These are phyloP conservation scores for Pollimyrus isidori DNA, from an alignment of 2,113 vertebrate genomes.

Conservation along the genomic window DNA sequence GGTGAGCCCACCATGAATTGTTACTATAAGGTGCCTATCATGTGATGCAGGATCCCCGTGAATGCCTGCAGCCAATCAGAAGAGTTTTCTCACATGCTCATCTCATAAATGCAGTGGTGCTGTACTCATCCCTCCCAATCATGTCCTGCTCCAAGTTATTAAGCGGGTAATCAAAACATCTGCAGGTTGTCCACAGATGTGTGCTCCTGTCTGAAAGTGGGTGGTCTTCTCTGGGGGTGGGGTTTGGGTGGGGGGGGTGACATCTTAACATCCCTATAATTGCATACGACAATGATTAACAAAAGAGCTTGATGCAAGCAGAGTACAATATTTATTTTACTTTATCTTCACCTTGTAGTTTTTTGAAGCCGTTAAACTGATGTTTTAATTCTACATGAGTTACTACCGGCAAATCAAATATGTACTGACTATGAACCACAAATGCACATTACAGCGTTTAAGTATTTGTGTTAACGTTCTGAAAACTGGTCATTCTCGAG, in stretches of 20 bases:
- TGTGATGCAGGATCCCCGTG: background rate
- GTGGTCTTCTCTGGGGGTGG: background rate
- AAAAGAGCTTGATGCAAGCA: background rate
- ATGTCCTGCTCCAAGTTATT: background rate
- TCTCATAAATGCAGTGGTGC: background rate
- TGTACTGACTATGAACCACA: background rate
- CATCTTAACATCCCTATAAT: conserved; percentile 3
- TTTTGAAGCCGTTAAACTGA: background rate
- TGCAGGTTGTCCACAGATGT: background rate
- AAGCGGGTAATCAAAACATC: background rate
- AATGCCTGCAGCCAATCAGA: background rate
- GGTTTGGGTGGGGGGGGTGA: background rate
- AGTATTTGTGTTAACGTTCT: background rate
- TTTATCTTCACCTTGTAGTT: background rate
- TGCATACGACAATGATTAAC: background rate
- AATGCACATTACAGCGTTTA: background rate
- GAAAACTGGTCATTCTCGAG: background rate
- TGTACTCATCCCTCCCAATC: background rate
- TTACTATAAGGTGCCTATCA: background rate
- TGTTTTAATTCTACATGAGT: background rate
- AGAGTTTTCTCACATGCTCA: background rate
- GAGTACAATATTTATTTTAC: background rate
- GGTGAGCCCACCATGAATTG: background rate
- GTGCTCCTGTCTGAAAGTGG: background rate
- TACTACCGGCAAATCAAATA: background rate